Evolutionary conservation across 2,888 invertebrate species (phyloP).

Genomic region (Tetranychus truncatus): DNA sequence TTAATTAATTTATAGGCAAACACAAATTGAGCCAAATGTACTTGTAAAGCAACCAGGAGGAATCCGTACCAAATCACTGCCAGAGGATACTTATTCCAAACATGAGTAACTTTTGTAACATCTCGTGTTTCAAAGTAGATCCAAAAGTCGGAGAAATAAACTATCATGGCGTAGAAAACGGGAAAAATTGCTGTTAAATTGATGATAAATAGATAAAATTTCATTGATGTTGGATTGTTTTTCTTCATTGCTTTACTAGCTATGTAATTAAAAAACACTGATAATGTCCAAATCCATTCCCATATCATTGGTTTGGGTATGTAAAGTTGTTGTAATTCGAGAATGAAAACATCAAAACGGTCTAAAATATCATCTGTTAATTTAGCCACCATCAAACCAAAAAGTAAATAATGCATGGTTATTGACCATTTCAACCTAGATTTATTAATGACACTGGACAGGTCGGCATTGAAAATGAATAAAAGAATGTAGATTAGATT

Average conservation of each 20-base stretch:
- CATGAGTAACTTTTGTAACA: slow-evolving; percentile 47
- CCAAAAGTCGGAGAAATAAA: slow-evolving; percentile 67
- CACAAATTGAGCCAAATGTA: slow-evolving; percentile 65
- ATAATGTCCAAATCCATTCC: slow-evolving; percentile 83
- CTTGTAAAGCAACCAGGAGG: slow-evolving; percentile 63
- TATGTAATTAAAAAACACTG: slow-evolving; percentile 60
- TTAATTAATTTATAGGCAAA: slow-evolving; percentile 62
- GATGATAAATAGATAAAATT: slow-evolving; percentile 59
- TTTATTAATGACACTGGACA: slow-evolving; percentile 81
- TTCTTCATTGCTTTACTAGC: slow-evolving; percentile 67
- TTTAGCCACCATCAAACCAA: slow-evolving; percentile 74
- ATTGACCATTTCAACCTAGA: slow-evolving; percentile 82
- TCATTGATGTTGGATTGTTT: slow-evolving; percentile 55
- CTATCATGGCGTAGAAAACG: slow-evolving; percentile 55
- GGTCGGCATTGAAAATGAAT: neutral
- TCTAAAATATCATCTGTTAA: slow-evolving; percentile 77
- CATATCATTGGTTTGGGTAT: slow-evolving; percentile 76
- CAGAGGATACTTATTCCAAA: slow-evolving; percentile 79
- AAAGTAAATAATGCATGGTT: slow-evolving; percentile 74
- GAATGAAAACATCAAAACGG: slow-evolving; percentile 73
- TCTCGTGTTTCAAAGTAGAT: slow-evolving; percentile 47
- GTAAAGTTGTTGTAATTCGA: slow-evolving; percentile 78
- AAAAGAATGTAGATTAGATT: neutral
- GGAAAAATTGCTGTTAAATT: slow-evolving; percentile 59
- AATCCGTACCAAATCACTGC: slow-evolving; percentile 82